Evolutionary conservation across 2,113 vertebrate species (phyloP), one percentile per base, ranked within the genome.

Genomic region (Nyctibius bracteatus): DNA sequence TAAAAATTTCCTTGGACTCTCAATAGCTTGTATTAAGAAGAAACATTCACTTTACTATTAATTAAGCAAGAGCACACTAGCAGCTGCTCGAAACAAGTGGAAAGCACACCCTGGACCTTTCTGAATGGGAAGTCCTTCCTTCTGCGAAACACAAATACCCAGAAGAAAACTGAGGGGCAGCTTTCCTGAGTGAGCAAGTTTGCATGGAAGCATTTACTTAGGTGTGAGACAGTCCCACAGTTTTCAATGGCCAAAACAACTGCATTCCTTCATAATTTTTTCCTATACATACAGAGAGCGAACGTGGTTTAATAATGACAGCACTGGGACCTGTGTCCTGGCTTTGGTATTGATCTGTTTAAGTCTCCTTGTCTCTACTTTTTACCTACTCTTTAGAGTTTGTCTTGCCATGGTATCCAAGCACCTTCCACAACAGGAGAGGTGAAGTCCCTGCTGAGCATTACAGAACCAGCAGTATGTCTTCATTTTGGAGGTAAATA

Each of bases 251-350:
- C 13, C 35, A 94, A 81, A 75, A 87, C 14, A 57, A 72, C 16
- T 46, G 49, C 41, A 41, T 70, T 66, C 12, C 9, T n/a, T 39
- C 28, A 7, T 27, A 11, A 8, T 43, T 59, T 72, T 82, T 72
- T 58, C 15, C 30, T 72, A 22, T 19, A 33, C 1, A 44, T 2
- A 57, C 0, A 63, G 7, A 78, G 7, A 57, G 6, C 2, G 1
- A 35, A 31, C 17, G 10, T 23, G 10, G 16, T 90, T 43, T 57
- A 92, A 77, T 47, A 77, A 41, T 22, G 41, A 49, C 9, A 72
- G 20, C 41, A 73, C 2, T 46, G 5, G 33, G 5, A 46, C 18
- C 63, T 33, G 8, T 25, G 27, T 71, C 39, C 28, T 90, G 20
- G 19, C 47, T 68, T 80, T 66, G 20, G 25, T 31, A 66, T 20